Evolutionary conservation across 2,797 vertebrate species (phyloP).

Genomic region (Gambusia yucatana): DNA sequence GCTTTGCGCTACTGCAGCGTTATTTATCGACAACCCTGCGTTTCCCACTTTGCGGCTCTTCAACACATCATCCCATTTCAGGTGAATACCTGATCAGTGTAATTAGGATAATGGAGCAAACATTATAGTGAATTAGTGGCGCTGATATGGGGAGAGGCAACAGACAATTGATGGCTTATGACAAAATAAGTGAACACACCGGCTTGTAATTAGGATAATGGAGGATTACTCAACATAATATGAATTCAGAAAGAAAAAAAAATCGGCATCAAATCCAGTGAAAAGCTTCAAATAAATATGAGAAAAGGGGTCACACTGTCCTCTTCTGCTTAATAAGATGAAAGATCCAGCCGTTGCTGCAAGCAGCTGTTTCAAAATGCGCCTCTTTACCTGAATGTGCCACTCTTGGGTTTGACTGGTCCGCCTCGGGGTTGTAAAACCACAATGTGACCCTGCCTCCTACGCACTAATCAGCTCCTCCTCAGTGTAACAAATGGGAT

Average conservation of each 20-base stretch:
- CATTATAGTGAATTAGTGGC: not conserved
- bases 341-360: not conserved
- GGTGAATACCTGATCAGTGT: conserved; percentile 26
- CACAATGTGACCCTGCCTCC: conserved; percentile 3
- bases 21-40: conserved; percentile 28
- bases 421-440: not conserved
- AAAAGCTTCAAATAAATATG: not conserved
- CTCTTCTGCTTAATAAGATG: not conserved
- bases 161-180: conserved; percentile 6
- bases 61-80: conserved; percentile 14
- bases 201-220: conserved; percentile 20
- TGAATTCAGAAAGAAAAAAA: not conserved
- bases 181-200: conserved; percentile 8
- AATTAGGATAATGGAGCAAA: conserved; percentile 11
- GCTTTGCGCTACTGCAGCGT: conserved; percentile 8
- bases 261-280: not conserved
- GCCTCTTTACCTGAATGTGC: not conserved
- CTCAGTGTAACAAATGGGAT: conserved; percentile 29
- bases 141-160: not conserved
- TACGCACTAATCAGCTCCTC: conserved; percentile 11
- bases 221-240: conserved; percentile 8
- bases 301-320: not conserved
- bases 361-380: conserved; percentile 3
- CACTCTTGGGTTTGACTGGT: not conserved
- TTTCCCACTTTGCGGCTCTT: conserved; percentile 12